These are phyloP conservation scores for Numida meleagris DNA, from an alignment of 2,113 vertebrate genomes.

Conservation along the genomic window DNA sequence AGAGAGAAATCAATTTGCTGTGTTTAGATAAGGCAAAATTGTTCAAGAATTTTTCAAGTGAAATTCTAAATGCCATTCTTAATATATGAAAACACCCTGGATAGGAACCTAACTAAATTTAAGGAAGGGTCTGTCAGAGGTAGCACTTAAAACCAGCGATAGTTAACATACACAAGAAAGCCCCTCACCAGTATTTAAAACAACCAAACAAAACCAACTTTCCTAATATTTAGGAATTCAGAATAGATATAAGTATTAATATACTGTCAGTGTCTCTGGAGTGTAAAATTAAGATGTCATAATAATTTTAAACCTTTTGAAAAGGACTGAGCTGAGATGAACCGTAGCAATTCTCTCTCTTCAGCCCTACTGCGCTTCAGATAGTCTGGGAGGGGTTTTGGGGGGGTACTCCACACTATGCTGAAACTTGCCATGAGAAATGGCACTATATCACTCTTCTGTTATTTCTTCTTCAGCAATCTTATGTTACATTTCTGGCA, in stretches of 20 bases:
- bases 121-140: neutral
- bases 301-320: neutral
- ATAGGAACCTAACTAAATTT: neutral
- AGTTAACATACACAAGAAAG: neutral
- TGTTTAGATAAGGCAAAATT: neutral
- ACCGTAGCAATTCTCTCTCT: neutral
- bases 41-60: neutral
- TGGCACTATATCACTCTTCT: neutral
- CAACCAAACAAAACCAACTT: too few relatives aligned
- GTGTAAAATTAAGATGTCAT: neutral
- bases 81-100: neutral
- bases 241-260: neutral
- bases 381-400: neutral
- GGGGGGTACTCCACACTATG: neutral
- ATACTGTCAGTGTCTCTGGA: neutral
- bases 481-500: neutral
- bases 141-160: neutral
- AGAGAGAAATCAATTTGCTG: neutral
- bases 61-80: neutral
- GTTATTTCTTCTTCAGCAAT: neutral
- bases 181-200: fast-evolving
- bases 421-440: neutral
- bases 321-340: neutral
- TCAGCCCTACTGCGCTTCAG: neutral
- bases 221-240: neutral